Percentiles rank a stretch among this genome's conserved stretches.
phyloP scores from a whole-genome alignment of 2,888 invertebrate genomes.

The Microplitis deprimator region DNA sequence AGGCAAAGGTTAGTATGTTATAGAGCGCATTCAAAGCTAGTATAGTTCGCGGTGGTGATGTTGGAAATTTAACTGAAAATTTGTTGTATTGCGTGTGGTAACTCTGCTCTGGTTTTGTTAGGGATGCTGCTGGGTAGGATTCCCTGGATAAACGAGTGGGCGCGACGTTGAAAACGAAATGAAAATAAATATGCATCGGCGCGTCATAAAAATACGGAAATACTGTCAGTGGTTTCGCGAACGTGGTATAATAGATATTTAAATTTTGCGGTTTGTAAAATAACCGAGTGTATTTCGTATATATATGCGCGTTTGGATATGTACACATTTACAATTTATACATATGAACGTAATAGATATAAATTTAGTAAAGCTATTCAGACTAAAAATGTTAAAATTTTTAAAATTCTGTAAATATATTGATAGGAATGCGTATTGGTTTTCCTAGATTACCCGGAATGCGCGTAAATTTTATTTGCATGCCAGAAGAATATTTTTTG shows the following conservation, averaged over 20 bases:
- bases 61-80: neutral
- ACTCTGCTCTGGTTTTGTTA: neutral
- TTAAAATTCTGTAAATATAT: neutral
- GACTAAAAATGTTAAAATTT: too few relatives aligned
- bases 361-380: neutral
- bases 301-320: too few relatives aligned
- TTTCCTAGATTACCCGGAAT: neutral
- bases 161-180: conserved; percentile 36
- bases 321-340: neutral
- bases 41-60: neutral
- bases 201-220: conserved; percentile 50
- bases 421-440: neutral
- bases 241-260: conserved; percentile 62
- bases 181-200: conserved; percentile 41
- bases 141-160: conserved; percentile 25
- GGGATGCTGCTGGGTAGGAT: conserved; percentile 32
- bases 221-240: conserved; percentile 44
- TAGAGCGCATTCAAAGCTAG: neutral
- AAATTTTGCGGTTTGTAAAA: conserved; percentile 61
- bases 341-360: neutral
- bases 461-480: neutral
- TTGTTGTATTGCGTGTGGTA: neutral
- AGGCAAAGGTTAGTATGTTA: conserved; percentile 18
- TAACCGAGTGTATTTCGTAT: conserved; percentile 36
- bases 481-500: neutral